Base-by-base conservation (phyloP, 1,140 invertebrate genomes). In the Aphaenogaster floridana region DNA sequence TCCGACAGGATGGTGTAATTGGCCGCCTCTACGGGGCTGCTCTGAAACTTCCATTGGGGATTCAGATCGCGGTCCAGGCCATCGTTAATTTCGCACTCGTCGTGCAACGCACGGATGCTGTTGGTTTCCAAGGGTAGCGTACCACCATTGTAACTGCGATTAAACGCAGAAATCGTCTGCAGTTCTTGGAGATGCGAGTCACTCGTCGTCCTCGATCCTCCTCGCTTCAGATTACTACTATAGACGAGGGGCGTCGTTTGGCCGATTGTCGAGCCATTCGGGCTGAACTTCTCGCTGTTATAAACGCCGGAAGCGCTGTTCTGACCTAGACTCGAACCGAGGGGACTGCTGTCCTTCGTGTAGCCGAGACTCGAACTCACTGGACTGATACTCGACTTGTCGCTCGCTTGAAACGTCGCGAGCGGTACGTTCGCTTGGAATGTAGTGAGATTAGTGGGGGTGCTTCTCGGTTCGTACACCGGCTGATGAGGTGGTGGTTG, bases 1-100 rank as follows among this genome's bases (percentile, higher is more conserved):
- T 97, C 96, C 1, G 97, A 95, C 61, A 96, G 85, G 78, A 96
- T 95, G 7, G 95, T 95, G 79, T 95, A 95, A 88, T 95, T 95
- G 28, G 94, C 91, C 64, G 92, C 92, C 54, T 95, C 94, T 39
- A 94, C 88, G 21, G 80, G 78, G 9, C 92, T 92, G 57, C 84
- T 92, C 45, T 94, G 93, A 86, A 95, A 95, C 86, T 95, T 93
- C 96, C 96, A 96, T 90, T 97, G 94, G 57, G 96, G 93, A 95
- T 96, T 95, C 17, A 95, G 81, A 79, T 94, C 94, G 7, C 87
- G 88, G 52, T 94, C 93, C 17, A 94, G 86, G 21, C 88, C 88
- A 28, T 84, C 80, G 61, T 86, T 92, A 36, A 79, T 72, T 2
- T 91, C 90, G 11, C 74, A 87, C 9, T 88, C 89, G 36, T 79